Base-by-base conservation (phyloP, 2,888 invertebrate species). In the Tipula vernalis region DNA sequence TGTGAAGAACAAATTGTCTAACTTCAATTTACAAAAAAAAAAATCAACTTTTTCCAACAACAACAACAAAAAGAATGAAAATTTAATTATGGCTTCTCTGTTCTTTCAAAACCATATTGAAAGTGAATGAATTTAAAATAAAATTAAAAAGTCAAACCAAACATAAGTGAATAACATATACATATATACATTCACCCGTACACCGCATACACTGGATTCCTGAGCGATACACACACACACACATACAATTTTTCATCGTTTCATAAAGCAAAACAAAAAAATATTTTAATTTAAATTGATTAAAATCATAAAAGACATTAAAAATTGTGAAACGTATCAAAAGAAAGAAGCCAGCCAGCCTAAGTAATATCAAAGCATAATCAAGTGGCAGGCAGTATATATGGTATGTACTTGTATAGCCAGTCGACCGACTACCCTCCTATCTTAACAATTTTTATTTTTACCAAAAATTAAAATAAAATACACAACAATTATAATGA, bases 401-500 rank as follows among this genome's bases (percentile, higher is more conserved):
- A 57, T 47, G 13, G 51, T 57, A 57, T 5, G 15, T 15, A 57
- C 39, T 2, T 28, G 28, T 71, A 71, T 12, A 28, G 4, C 28
- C 10, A 71, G 71, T 51, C 71, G 71, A 71, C 57, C 57, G 57
- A 57, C 71, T 28, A 71, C 71, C 71, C 71, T 28, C 71, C 71
- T 18, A 6, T 3, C 28, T 71, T 6, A 8, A 28, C 2, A 28
- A 71, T 15, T 15, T 51, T 51, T n/a, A 12, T 71, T 18, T 71
- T 12, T 71, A 28, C 28, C 71, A 71, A 71, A 71, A 71, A 71
- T 71, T 71, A 71, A 71, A 71, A 71, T 71, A 71, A 71, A 71
- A 71, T 71, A 71, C 71, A 71, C 71, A 71, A 71, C 71, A 71
- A 71, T 71, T 71, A 71, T 71, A 71, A 71, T 71, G 71, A 71